Evolutionary conservation across 2,797 vertebrate species (phyloP).

Genomic region (Sylvilagus floridanus): DNA sequence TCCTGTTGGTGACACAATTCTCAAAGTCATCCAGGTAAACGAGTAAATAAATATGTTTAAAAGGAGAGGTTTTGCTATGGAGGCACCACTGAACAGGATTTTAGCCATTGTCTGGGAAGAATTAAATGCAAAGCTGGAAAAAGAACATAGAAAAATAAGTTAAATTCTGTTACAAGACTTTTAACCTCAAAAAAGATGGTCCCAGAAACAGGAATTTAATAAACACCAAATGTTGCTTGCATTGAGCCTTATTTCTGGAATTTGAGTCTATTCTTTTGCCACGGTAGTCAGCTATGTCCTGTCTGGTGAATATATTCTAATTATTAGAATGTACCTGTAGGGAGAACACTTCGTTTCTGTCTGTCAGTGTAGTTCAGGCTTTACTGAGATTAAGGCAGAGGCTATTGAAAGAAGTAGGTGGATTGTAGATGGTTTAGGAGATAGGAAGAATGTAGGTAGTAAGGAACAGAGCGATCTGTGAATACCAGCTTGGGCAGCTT

Average conservation of each 20-base stretch:
- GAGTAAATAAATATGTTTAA: not conserved
- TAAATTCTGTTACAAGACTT: constrained; percentile 25
- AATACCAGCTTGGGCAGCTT: not conserved
- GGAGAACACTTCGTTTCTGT: not conserved
- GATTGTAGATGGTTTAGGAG: not conserved
- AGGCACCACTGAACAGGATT: not conserved
- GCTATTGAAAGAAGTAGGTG: not conserved
- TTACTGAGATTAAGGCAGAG: not conserved
- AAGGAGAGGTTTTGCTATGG: not conserved
- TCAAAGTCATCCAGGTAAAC: constrained; percentile 14
- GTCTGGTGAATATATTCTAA: not conserved
- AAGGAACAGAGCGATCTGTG: not conserved
- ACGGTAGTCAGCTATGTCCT: not conserved
- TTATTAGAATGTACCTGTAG: not conserved
- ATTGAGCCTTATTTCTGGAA: constrained; percentile 44
- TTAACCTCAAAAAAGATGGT: constrained; percentile 52
- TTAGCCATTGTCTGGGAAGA: not conserved
- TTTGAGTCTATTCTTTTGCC: constrained; percentile 24
- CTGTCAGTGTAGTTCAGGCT: not conserved
- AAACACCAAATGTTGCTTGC: constrained; percentile 25
- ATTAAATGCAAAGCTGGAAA: constrained; percentile 2
- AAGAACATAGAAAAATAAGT: constrained; percentile 18
- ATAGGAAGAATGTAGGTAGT: not conserved
- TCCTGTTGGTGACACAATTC: constrained; percentile 53
- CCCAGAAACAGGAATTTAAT: constrained; percentile 13